A percentile compares a stretch with the other conserved stretches of the same genome.
Conservation (phyloP, 2,113 vertebrate species). For the Cyanoliseus patagonus region DNA sequence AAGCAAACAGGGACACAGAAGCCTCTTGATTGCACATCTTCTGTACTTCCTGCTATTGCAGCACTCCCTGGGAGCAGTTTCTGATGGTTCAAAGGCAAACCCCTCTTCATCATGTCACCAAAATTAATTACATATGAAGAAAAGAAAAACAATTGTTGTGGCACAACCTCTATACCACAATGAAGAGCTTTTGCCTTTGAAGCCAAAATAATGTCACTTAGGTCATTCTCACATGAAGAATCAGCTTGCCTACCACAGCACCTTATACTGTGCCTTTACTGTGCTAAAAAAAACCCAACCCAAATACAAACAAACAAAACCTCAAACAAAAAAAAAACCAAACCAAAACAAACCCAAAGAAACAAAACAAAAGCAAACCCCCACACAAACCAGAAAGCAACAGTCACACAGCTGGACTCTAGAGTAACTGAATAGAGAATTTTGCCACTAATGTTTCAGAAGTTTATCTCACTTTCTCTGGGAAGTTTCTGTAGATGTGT, state of each 20-base stretch:
- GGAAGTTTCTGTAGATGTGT: neutral
- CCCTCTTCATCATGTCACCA: neutral
- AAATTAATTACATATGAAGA: neutral
- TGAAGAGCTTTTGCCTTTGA: neutral
- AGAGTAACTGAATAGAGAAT: neutral
- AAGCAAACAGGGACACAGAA: neutral
- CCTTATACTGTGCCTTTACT: neutral
- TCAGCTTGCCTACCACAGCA: neutral
- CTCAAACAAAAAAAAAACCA: neutral
- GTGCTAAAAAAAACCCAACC: neutral
- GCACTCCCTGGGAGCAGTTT: neutral
- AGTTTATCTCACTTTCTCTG: neutral
- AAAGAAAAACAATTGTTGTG: neutral
- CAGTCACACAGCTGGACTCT: neutral
- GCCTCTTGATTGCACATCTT: neutral
- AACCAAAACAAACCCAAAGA: neutral
- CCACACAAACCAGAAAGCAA: neutral
- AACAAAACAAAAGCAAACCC: neutral
- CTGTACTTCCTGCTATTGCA: neutral
- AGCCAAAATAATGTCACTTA: neutral
- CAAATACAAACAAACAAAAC: neutral
- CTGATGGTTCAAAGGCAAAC: neutral
- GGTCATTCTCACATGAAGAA: neutral
- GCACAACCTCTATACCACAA: neutral
- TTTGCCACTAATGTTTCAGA: neutral